A percentile compares a stretch with the other conserved stretches of the same genome.
Evolutionary conservation across 1,140 invertebrate genomes (phyloP).

Genomic region (Manduca sexta): DNA sequence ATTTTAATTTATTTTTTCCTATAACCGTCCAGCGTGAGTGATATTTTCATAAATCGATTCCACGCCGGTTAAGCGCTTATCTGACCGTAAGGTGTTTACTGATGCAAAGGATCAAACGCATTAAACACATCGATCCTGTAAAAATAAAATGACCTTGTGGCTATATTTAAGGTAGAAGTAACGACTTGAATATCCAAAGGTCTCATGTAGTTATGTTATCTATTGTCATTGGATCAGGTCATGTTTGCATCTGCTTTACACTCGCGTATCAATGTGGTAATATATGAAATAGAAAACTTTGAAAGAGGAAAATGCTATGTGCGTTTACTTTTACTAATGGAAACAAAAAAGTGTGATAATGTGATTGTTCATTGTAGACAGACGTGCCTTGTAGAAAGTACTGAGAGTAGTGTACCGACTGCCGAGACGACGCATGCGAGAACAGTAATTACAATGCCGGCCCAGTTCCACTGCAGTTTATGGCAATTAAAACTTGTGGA

Average conservation of each 20-base stretch:
- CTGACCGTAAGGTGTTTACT: conserved; percentile 37
- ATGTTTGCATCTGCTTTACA: no score
- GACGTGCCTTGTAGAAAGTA: conserved; percentile 50
- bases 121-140: not conserved
- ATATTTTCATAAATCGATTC: conserved; percentile 42
- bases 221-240: no score
- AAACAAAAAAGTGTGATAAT: conserved; percentile 51
- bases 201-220: no score
- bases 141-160: no score
- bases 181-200: no score
- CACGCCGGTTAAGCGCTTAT: conserved; percentile 46
- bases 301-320: conserved; percentile 5
- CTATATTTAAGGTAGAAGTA: no score
- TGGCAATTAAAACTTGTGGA: conserved; percentile 9
- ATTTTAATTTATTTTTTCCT: conserved; percentile 4
- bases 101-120: conserved; percentile 7
- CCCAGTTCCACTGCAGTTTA: conserved; percentile 20
- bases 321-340: conserved; percentile 55
- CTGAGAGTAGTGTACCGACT: no score
- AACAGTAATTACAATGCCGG: conserved; percentile 50
- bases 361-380: conserved; percentile 55
- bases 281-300: not conserved
- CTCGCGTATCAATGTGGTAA: no score
- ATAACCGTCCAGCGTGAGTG: not conserved
- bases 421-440: conserved; percentile 35